Evolutionary conservation across 2,888 invertebrate species (phyloP).

Genomic region (Eugnorisma glareosa): DNA sequence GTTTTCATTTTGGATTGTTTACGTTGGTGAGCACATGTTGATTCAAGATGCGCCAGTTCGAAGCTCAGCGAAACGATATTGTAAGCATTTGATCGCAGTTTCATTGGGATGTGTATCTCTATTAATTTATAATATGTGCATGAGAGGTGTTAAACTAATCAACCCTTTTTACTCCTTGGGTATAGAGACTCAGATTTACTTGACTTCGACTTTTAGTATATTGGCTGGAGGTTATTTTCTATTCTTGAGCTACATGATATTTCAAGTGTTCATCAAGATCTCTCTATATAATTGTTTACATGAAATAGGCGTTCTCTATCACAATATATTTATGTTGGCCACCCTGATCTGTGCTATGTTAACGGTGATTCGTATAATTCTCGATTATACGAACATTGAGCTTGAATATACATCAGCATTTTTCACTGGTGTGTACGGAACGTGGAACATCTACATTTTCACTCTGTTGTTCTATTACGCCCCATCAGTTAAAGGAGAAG

Average conservation of each 20-base stretch:
- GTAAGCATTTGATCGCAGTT: conserved; percentile 98
- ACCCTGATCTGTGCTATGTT: conserved; percentile 98
- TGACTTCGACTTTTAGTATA: conserved; percentile 97
- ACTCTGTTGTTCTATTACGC: conserved; percentile 98
- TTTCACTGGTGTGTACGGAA: conserved; percentile 99
- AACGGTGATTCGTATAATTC: conserved; percentile 98
- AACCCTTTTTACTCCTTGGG: conserved; percentile 99
- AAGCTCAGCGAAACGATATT: conserved; percentile 96
- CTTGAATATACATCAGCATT: conserved; percentile 99
- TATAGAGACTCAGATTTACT: conserved; percentile 94
- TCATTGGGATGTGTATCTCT: conserved; percentile 96
- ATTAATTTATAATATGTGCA: conserved; percentile 99
- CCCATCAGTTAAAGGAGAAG: conserved; percentile 88
- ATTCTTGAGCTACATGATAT: conserved; percentile 98
- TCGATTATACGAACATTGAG: conserved; percentile 96
- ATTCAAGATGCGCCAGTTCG: conserved; percentile 95
- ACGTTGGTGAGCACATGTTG: conserved; percentile 99
- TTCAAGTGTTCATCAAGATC: conserved; percentile 97
- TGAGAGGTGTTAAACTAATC: conserved; percentile 97
- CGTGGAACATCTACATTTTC: conserved; percentile 99
- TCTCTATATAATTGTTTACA: conserved; percentile 96
- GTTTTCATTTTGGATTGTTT: conserved; percentile 99
- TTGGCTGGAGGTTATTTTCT: conserved; percentile 97
- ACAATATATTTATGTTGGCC: conserved; percentile 99
- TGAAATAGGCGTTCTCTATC: conserved; percentile 98